Conservation (phyloP, 2,888 invertebrate genomes). For the Orthosia gothica region DNA sequence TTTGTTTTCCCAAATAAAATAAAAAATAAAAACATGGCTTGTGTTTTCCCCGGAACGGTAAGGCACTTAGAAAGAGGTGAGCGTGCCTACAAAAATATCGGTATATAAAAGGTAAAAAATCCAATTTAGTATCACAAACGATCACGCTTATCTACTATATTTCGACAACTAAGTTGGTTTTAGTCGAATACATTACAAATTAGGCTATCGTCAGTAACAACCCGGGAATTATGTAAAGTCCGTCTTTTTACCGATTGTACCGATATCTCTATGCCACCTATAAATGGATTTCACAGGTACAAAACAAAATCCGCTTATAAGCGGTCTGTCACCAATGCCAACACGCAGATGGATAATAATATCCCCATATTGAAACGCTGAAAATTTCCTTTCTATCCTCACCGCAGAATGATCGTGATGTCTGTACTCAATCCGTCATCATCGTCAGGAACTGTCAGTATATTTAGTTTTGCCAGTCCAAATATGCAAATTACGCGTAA, state of each 20-base stretch:
- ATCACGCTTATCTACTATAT: no score
- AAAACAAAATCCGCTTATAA: background rate
- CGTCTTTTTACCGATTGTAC: background rate
- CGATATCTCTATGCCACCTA: background rate
- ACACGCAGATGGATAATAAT: background rate
- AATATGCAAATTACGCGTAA: slow-evolving; percentile 40
- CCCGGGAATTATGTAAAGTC: background rate
- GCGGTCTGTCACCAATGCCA: background rate
- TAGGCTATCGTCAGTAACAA: background rate
- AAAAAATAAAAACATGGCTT: background rate
- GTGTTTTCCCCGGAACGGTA: no score
- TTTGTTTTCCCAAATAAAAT: slow-evolving; percentile 2
- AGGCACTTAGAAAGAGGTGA: no score
- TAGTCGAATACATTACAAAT: background rate
- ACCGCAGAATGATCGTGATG: slow-evolving; percentile 18
- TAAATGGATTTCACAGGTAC: background rate
- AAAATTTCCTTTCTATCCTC: slow-evolving; percentile 29
- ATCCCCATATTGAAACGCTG: background rate
- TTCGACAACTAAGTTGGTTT: background rate
- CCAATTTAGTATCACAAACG: no score
- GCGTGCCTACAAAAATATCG: no score
- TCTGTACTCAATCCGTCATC: no score
- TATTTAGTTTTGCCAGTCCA: background rate
- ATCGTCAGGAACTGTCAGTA: no score
- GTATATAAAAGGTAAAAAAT: no score